Evolutionary conservation across 2,797 vertebrate species (phyloP).

Genomic region (Phrynocephalus forsythii): DNA sequence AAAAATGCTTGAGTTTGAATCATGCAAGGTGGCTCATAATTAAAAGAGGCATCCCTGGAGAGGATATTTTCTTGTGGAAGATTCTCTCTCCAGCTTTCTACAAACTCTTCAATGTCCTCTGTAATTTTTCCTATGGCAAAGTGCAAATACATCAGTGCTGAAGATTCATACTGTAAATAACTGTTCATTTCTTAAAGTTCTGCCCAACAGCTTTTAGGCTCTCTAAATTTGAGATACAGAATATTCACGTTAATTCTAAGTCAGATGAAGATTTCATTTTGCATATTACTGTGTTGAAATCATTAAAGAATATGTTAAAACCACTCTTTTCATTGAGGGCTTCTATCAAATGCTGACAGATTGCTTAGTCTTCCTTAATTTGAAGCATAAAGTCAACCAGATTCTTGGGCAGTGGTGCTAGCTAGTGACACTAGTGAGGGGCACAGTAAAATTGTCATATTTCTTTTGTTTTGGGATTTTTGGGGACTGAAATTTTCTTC

Average conservation of each 20-base stretch:
- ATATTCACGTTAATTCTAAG: neutral
- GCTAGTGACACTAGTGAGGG: neutral
- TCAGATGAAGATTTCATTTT: neutral
- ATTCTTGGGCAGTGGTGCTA: neutral
- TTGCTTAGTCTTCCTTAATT: neutral
- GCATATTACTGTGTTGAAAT: neutral
- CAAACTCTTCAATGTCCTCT: conserved; percentile 89
- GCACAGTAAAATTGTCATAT: no score
- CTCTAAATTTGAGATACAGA: neutral
- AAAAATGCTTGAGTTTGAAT: conserved; percentile 77
- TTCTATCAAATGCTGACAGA: neutral
- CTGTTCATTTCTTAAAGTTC: neutral
- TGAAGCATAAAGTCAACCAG: neutral
- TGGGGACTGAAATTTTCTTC: no score
- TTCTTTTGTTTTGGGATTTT: no score
- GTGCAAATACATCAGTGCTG: neutral
- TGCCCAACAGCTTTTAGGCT: neutral
- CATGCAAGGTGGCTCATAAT: conserved; percentile 86
- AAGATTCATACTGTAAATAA: neutral
- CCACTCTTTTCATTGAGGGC: neutral
- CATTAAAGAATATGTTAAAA: neutral
- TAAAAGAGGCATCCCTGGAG: conserved; percentile 71
- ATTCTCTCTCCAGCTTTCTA: conserved; percentile 91
- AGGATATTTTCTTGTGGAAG: conserved; percentile 75
- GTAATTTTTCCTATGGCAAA: conserved; percentile 85